A percentile compares a stretch with the other conserved stretches of the same genome.
phyloP scores from a whole-genome alignment of 2,888 invertebrate species.

The Piscicola geometra region DNA sequence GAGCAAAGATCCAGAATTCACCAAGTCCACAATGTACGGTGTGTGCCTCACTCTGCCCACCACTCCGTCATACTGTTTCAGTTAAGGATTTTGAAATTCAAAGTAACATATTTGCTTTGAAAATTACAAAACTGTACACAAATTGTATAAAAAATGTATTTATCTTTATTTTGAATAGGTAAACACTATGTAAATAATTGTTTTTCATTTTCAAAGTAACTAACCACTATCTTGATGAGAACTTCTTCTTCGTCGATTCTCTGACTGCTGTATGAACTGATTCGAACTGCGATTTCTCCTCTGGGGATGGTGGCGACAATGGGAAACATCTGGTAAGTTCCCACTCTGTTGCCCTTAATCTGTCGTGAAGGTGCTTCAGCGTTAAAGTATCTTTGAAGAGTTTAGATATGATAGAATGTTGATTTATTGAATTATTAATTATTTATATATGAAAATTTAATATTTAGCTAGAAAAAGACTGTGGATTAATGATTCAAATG shows the following conservation, averaged over 20 bases:
- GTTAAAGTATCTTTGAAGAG: too few species aligned
- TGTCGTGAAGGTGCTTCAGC: background rate
- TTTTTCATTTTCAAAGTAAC: too few species aligned
- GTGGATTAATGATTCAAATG: too few species aligned
- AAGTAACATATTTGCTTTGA: background rate
- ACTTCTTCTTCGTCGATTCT: slow-evolving; percentile 40
- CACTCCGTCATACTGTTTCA: slow-evolving; percentile 67
- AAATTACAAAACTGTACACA: background rate
- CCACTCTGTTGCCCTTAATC: slow-evolving; percentile 34
- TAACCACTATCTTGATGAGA: slow-evolving; percentile 39
- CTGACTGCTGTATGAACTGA: slow-evolving; percentile 41
- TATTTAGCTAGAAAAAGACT: too few species aligned
- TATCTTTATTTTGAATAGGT: too few species aligned
- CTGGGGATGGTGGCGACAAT: slow-evolving; percentile 40
- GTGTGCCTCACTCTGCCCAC: slow-evolving; percentile 81
- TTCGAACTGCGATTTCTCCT: slow-evolving; percentile 39
- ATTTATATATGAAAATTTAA: too few species aligned
- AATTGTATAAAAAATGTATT: too few species aligned
- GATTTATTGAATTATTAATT: too few species aligned
- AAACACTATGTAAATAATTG: too few species aligned
- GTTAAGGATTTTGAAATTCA: background rate
- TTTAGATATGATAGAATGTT: too few species aligned
- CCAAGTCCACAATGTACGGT: slow-evolving; percentile 82
- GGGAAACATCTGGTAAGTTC: slow-evolving; percentile 38
- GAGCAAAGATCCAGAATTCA: slow-evolving; percentile 70